A percentile compares a stretch with the other conserved stretches of the same genome.
phyloP scores from a whole-genome alignment of 2,113 vertebrate species.

The Syngnathoides biaculeatus region DNA sequence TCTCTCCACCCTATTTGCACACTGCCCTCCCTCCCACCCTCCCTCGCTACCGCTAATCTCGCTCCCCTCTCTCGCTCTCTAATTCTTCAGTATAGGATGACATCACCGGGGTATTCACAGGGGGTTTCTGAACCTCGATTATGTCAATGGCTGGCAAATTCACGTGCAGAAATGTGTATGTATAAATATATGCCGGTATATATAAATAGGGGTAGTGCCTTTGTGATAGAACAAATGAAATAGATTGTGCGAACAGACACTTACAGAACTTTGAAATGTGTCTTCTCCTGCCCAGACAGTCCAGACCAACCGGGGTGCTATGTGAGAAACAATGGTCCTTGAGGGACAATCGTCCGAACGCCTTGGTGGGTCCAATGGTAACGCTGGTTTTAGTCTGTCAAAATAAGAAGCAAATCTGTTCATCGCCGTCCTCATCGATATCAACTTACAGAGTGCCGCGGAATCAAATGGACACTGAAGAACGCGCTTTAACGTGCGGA shows the following conservation, averaged over 20 bases:
- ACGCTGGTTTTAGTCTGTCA: constrained; percentile 50
- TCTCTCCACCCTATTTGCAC: constrained; percentile 24
- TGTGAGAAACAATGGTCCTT: constrained; percentile 77
- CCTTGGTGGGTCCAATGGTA: constrained; percentile 43
- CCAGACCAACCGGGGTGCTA: constrained; percentile 80
- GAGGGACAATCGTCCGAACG: constrained; percentile 60
- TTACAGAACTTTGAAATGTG: constrained; percentile 63
- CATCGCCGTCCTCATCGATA: background rate
- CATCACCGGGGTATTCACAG: constrained; percentile 81
- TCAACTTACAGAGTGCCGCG: background rate
- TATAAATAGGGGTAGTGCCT: too few species aligned
- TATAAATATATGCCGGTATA: background rate
- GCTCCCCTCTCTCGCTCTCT: background rate
- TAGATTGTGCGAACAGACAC: constrained; percentile 18
- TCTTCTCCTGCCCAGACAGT: constrained; percentile 73
- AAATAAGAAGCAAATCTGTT: background rate
- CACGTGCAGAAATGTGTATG: background rate
- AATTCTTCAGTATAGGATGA: constrained; percentile 28
- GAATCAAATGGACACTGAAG: background rate
- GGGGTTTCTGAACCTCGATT: constrained; percentile 64
- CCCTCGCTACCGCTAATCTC: constrained; percentile 38
- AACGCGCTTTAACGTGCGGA: too few species aligned
- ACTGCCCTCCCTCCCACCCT: constrained; percentile 19
- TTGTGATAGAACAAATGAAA: background rate
- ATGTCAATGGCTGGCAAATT: constrained; percentile 24